Evolutionary conservation across 2,888 invertebrate species (phyloP), one percentile per base, ranked within the genome.

Genomic region (Cataglyphis albicans): DNA sequence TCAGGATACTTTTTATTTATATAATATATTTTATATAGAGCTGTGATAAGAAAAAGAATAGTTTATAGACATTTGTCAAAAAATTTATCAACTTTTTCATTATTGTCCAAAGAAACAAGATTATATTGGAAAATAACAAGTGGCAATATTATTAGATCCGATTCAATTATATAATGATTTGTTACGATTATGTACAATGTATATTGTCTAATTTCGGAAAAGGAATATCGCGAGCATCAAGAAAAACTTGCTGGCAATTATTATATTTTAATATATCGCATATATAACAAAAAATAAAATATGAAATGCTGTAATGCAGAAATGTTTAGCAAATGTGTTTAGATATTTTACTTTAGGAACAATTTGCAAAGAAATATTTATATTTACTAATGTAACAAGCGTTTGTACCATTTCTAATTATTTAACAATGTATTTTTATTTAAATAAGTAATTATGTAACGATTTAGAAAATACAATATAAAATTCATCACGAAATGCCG

Each of bases 31-130:
- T 84, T 6, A 35, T 35, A 35, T 35, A 35, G 82, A 55, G 73
- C 82, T 82, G 38, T 76, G 83, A 88, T 85, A 83, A 88, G 76
- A n/a, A n/a, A n/a, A 52, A 52, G 52, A 59, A 68, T 32, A 72
- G 12, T 57, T 21, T 44, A 5, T 57, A 72, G 35, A 29, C 10
- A 29, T 38, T 48, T 38, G 21, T 35, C 15, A 21, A 7, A 52
- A 76, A 38, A 7, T 75, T 64, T 64, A 52, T 67, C 4, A 15
- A 21, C 1, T 5, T 63, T 74, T 52, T 76, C 38, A 25, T 52
- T 12, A 18, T 15, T 65, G 12, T 4, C 7, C 0, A 75, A 75
- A 3, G 5, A 48, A 59, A 35, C 21, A 57, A 63, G 38, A 73
- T 25, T 10, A 48, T 52, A 35, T 48, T 74, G 21, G 3, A 59